phyloP scores from a whole-genome alignment of 2,113 vertebrate species.

The Nycticryphes semicollaris region DNA sequence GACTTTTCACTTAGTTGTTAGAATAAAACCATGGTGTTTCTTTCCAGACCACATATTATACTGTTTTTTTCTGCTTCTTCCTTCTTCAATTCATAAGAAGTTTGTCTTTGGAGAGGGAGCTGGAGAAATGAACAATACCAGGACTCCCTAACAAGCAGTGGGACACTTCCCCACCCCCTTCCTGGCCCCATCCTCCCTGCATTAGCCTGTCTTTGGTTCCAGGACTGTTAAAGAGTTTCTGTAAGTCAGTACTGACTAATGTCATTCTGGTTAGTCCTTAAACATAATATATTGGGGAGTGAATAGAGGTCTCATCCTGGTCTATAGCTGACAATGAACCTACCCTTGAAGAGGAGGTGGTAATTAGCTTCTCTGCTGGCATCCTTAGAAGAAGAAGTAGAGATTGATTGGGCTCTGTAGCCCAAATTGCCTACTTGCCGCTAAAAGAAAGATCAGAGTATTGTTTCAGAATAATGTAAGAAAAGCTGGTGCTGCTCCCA shows the following conservation, averaged over 20 bases:
- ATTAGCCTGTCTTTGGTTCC: background rate
- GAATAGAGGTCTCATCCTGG: slow-evolving; percentile 1
- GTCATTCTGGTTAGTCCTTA: background rate
- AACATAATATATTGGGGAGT: background rate
- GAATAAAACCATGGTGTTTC: rapidly evolving
- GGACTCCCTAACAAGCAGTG: background rate
- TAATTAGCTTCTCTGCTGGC: slow-evolving; percentile 49
- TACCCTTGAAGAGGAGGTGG: background rate
- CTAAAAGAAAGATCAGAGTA: background rate
- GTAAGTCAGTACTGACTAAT: background rate
- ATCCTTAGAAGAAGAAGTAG: slow-evolving; percentile 14
- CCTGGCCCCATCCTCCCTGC: too few species aligned
- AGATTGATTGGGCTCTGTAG: background rate
- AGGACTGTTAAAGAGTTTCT: background rate
- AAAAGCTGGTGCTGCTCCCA: background rate
- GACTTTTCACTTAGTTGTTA: background rate
- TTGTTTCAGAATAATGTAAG: slow-evolving; percentile 28
- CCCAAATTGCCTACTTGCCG: background rate
- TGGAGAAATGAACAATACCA: background rate
- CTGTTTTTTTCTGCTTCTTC: background rate
- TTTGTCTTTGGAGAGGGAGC: background rate
- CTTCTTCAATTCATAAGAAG: rapidly evolving
- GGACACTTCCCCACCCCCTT: too few species aligned
- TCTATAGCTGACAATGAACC: background rate
- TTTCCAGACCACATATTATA: background rate